Base-by-base conservation (phyloP, 2,113 vertebrate species). In the Todiramphus chloris region DNA sequence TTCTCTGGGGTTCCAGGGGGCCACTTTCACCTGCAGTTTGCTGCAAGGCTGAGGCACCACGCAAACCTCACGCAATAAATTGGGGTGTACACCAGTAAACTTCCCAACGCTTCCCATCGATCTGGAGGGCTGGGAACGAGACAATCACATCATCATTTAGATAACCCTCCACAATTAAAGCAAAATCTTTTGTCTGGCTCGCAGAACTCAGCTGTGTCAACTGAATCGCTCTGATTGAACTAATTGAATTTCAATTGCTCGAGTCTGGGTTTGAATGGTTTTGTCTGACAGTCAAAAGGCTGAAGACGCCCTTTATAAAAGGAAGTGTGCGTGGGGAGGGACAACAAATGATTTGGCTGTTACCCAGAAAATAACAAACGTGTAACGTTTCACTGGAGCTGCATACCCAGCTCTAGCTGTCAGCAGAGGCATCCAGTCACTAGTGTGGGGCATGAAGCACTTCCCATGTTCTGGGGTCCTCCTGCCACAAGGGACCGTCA, bases 181-280 rank as follows among this genome's bases (percentile, higher is more conserved):
- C 56, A 37, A 43, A 53, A 28, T 46, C 80, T 76, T 92, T 72
- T 85, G 81, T 73, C 81, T 24, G 0, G 58, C 70, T 77, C 35
- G 31, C 76, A 81, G 68, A 77, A 67, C 75, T 92, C 90, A 86
- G 90, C 90, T 77, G 81, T 33, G 70, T 17, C 81, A 39, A 67
- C 31, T 56, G 70, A 92, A 86, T 68, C 6, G 35, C 86, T 86
- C 93, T 67, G 81, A 77, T 58, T 63, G 86, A 86, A 82, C 46
- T 63, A 46, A 56, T 11, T 58, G 46, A 46, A 51, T 86, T 68
- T 60, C 86, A 72, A 18, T 50, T 50, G 68, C 73, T 69, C 69
- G 25, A 48, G 56, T 44, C 70, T 66, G 83, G 62, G 37, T 75
- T 83, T 50, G 73, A 83, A 59, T 19, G 9, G 50, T 66, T 76